Conservation (phyloP, 2,797 vertebrate genomes). For the Danio choprae region DNA sequence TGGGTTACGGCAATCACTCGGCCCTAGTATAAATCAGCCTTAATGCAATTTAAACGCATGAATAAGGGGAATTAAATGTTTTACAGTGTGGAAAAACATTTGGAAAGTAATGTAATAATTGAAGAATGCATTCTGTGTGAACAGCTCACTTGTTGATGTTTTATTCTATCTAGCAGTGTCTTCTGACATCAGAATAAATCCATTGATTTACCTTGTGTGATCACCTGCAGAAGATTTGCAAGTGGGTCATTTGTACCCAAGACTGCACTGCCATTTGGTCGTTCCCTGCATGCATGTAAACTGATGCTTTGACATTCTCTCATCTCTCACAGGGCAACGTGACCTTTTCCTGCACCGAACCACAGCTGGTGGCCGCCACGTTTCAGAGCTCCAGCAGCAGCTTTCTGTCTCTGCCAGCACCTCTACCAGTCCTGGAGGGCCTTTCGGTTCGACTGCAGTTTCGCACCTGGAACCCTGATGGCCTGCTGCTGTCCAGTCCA, state of each 20-base stretch:
- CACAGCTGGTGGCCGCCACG: slow-evolving; percentile 90
- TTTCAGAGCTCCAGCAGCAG: slow-evolving; percentile 87
- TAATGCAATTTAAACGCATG: no score
- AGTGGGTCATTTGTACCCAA: slow-evolving; percentile 4
- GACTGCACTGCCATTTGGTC: slow-evolving; percentile 20
- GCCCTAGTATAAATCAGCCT: no score
- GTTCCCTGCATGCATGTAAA: slow-evolving; percentile 42
- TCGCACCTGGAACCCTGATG: slow-evolving; percentile 93
- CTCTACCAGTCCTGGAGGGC: slow-evolving; percentile 76
- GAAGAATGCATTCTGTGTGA: no score
- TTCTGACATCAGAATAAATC: neutral
- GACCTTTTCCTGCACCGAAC: slow-evolving; percentile 93
- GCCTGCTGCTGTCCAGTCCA: slow-evolving; percentile 85
- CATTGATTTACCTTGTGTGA: slow-evolving; percentile 15
- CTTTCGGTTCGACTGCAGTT: slow-evolving; percentile 93
- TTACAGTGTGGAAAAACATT: no score
- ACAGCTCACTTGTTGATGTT: neutral
- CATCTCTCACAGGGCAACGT: slow-evolving; percentile 89
- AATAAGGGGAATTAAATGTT: no score
- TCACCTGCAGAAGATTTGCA: slow-evolving; percentile 12
- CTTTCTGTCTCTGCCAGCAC: slow-evolving; percentile 87
- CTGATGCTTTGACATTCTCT: slow-evolving; percentile 39
- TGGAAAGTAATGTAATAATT: no score
- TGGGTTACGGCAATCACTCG: no score
- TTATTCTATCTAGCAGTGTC: slow-evolving; percentile 5